Evolutionary conservation across 2,888 invertebrate genomes (phyloP).

Genomic region (Schrankia costaestrigalis): DNA sequence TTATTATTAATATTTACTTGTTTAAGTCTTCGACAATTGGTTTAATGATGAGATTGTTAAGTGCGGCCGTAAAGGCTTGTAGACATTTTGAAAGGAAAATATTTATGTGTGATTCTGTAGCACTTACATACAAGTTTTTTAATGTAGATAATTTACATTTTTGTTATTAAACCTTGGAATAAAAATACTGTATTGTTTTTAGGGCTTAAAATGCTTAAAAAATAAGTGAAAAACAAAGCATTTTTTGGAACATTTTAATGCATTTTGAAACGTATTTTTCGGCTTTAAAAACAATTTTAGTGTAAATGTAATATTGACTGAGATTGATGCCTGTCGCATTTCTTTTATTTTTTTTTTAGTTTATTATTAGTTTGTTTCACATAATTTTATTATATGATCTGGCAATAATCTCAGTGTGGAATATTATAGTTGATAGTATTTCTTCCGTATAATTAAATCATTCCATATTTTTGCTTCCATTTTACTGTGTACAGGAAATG

Average conservation of each 20-base stretch:
- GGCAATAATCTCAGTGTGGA: constrained; percentile 55
- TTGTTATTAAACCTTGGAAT: constrained; percentile 34
- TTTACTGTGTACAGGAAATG: constrained; percentile 11
- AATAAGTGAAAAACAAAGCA: no score
- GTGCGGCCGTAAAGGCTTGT: constrained; percentile 23
- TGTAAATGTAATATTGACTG: constrained; percentile 36
- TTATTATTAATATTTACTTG: constrained; percentile 62
- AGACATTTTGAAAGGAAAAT: constrained; percentile 65
- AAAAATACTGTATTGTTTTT: constrained; percentile 5
- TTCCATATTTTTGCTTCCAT: constrained; percentile 72
- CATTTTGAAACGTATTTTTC: constrained; percentile 3
- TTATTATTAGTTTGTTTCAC: constrained; percentile 28
- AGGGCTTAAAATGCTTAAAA: not conserved
- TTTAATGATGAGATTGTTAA: constrained; percentile 69
- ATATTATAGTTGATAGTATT: constrained; percentile 40
- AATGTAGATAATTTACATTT: constrained; percentile 58
- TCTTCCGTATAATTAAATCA: constrained; percentile 57
- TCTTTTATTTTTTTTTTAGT: constrained; percentile 24
- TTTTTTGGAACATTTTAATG: not conserved
- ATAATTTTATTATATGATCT: constrained; percentile 34
- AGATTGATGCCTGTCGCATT: constrained; percentile 38
- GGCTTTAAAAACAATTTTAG: constrained; percentile 32
- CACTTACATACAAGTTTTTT: constrained; percentile 50
- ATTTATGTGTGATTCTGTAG: constrained; percentile 79
- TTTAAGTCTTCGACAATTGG: constrained; percentile 58